Evolutionary conservation across 2,113 vertebrate species (phyloP).

Genomic region (Illadopsis cleaveri): DNA sequence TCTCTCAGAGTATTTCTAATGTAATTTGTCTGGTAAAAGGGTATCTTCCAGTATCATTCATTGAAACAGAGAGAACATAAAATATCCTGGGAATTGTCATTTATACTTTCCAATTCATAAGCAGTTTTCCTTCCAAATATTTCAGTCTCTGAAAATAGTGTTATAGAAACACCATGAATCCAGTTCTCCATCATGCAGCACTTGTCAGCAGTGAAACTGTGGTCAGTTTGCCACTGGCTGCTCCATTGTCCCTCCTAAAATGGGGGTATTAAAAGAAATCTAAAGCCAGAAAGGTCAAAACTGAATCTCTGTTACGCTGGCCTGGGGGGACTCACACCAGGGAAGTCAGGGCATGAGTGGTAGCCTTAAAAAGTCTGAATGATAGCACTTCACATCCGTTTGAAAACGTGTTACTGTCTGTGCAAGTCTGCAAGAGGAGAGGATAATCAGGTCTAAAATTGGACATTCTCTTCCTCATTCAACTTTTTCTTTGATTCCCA

Average conservation of each 20-base stretch:
- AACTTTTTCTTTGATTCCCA: constrained; percentile 4
- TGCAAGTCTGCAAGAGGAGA: background rate
- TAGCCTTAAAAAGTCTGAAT: background rate
- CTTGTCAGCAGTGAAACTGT: background rate
- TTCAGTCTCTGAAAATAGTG: background rate
- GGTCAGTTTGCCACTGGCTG: background rate
- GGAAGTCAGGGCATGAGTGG: background rate
- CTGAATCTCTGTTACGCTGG: background rate
- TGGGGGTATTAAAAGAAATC: background rate
- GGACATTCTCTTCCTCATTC: constrained; percentile 39
- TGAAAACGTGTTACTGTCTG: background rate
- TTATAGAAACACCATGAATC: background rate
- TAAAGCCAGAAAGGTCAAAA: background rate
- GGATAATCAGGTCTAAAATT: constrained; percentile 5
- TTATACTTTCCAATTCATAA: background rate
- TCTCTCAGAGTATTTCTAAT: background rate
- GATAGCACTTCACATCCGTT: background rate
- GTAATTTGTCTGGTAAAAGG: background rate
- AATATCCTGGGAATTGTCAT: background rate
- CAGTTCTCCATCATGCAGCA: background rate
- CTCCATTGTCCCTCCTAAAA: background rate
- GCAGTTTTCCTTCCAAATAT: background rate
- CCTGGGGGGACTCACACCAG: background rate
- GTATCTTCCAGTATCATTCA: background rate
- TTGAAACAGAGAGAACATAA: background rate